Base-by-base conservation (phyloP, 1,140 invertebrate genomes). In the Plodia interpunctella region DNA sequence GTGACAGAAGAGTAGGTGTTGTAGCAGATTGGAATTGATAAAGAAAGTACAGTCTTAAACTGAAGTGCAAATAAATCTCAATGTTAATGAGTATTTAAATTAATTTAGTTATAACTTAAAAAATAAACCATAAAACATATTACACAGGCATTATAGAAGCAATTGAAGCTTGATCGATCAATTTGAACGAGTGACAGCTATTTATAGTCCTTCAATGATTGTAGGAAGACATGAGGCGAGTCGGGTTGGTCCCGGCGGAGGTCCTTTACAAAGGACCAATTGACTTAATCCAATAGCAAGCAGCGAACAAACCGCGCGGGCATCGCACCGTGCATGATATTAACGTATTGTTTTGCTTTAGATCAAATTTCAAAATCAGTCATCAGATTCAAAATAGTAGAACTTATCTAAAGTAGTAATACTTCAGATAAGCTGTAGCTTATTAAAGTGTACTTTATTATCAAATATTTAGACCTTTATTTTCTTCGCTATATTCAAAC, bases 231-330 rank as follows among this genome's bases (percentile, higher is more conserved):
- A 71, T 63, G 70, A 72, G 63, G 61, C 68, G 72, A 76, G 70
- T 71, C 68, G 68, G 58, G 50, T 52, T 58, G 65, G 66, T 59
- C 57, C 55, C 55, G 55, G 38, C 55, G 55, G 38, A 44, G 38
- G 38, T 44, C 38, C 38, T 32, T 52, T 59, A 83, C 79, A 83
- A 83, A 83, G 80, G 62, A 76, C 65, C 80, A 83, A 86, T 83
- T 86, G 79, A 76, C 57, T 63, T 32, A 9, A 66, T 63, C 77
- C 72, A 77, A 78, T 80, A 57, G 67, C 65, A 30, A 35, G 28
- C 55, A 49, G 49, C 52, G 21, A 13, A 20, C 18, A 6, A 2
- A 9, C 11, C n/a, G 53, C 53, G 59, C 49, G 55, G 52, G 53
- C 55, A 49, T 62, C 52, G 15, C 19, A 51, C 49, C 18, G 15